A percentile compares a stretch with the other conserved stretches of the same genome.
phyloP scores from a whole-genome alignment of 2,113 vertebrate genomes.

The Pantherophis guttatus region DNA sequence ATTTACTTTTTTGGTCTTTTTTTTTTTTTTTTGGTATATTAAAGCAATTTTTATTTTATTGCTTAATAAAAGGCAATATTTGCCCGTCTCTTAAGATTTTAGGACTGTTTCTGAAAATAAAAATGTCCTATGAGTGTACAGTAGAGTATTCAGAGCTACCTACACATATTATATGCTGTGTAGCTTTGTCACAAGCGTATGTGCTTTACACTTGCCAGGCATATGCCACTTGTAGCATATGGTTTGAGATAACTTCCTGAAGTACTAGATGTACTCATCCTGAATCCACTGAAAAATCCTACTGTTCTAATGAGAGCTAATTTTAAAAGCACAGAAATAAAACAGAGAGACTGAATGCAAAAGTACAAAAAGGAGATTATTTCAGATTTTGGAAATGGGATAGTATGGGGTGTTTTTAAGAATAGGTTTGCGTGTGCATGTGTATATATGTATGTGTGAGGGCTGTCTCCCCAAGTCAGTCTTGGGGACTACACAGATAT shows the following conservation, averaged over 20 bases:
- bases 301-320: conserved; percentile 25
- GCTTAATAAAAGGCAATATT: not conserved
- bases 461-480: not conserved
- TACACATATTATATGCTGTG: conserved; percentile 23
- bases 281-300: conserved; percentile 7
- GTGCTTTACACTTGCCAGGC: conserved; percentile 5
- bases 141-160: conserved; percentile 7
- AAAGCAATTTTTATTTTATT: not conserved
- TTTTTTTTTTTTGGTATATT: not conserved
- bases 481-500: not conserved
- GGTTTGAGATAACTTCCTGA: conserved; percentile 27
- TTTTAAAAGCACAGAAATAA: conserved; percentile 12
- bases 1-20: not conserved
- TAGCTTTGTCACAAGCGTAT: not conserved
- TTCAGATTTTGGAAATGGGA: not conserved
- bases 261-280: conserved; percentile 20
- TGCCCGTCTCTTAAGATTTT: not conserved
- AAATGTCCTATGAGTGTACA: not conserved
- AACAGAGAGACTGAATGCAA: not conserved
- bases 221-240: conserved; percentile 21
- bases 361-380: not conserved
- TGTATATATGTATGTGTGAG: not conserved
- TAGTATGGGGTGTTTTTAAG: not conserved
- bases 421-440: not conserved
- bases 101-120: not conserved